phyloP scores from a whole-genome alignment of 2,797 vertebrate species.

The Halcyon chelicuti region DNA sequence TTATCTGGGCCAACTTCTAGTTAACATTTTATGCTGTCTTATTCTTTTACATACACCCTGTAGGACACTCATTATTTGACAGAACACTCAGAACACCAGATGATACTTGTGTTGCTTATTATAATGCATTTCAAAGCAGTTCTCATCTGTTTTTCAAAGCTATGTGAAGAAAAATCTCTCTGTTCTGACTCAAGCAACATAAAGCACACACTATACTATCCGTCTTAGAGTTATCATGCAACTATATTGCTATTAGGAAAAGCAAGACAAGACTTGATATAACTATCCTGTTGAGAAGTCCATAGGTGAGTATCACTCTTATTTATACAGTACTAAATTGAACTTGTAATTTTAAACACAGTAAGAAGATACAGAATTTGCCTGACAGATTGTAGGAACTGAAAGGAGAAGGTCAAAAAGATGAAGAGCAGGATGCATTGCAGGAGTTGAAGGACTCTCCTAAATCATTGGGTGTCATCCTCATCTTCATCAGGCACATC shows the following conservation, averaged over 20 bases:
- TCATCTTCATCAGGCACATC: neutral
- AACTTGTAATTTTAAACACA: neutral
- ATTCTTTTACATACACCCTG: neutral
- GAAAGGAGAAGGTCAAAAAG: neutral
- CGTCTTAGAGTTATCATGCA: neutral
- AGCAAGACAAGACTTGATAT: neutral
- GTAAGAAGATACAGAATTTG: neutral
- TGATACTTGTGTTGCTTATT: neutral
- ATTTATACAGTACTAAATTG: neutral
- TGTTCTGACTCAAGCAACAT: neutral
- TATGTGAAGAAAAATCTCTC: neutral
- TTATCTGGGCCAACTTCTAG: neutral
- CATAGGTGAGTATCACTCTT: neutral
- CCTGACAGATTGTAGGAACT: neutral
- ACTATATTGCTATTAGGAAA: neutral
- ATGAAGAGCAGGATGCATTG: neutral
- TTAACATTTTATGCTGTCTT: neutral
- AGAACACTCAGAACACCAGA: neutral
- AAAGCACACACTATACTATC: neutral
- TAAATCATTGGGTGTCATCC: neutral
- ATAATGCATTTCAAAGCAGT: neutral
- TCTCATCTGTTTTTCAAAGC: neutral
- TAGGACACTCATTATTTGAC: neutral
- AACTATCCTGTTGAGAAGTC: neutral
- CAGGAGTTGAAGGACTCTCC: neutral